Base-by-base conservation (phyloP, 2,888 invertebrate species). In the Brachypterus glaber region DNA sequence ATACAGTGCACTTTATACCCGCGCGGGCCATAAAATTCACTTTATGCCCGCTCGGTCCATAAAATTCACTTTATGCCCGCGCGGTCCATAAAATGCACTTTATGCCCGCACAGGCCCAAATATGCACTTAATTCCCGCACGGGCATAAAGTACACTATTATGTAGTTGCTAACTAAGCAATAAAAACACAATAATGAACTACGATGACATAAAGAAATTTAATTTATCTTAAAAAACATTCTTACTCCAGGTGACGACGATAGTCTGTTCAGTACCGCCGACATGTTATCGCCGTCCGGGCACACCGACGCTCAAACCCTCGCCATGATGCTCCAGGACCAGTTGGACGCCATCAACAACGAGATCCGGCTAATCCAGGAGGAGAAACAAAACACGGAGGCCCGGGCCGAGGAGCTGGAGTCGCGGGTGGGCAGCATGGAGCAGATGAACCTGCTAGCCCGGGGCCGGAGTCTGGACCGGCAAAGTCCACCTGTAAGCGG, bases 291-390 rank as follows among this genome's bases (percentile, higher is more conserved):
- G 27, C 83, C 83, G 0, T 68, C 62, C 61, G 68, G 80, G 0
- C 82, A 81, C 43, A 64, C 65, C 32, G 97, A 98, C 68, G 96
- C 98, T 32, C 97, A 97, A 59, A 92, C 96, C 1, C 71, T 98
- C 48, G 98, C 98, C 31, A 81, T 96, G 63, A 96, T 98, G 92
- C 75, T 99, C 53, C 98, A 99, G 66, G 97, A 99, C 59, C 96
- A 98, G 67, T 73, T 99, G 47, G 97, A 99, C 72, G 98, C 97
- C 59, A 99, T 99, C 66, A 98, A 99, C 71, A 96, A 96, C 57
- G 98, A 99, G 76, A 99, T 98, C 57, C 77, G 82, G 63, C 70
- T 70, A 43, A 72, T 72, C 37, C 71, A 74, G 62, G 73, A 72
- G 41, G 64, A 65, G 49, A 63, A 64, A 63, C 91, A 92, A 67